A percentile compares a stretch with the other conserved stretches of the same genome.
Evolutionary conservation across 2,797 vertebrate species (phyloP).

Genomic region (Sebastes flavidus): DNA sequence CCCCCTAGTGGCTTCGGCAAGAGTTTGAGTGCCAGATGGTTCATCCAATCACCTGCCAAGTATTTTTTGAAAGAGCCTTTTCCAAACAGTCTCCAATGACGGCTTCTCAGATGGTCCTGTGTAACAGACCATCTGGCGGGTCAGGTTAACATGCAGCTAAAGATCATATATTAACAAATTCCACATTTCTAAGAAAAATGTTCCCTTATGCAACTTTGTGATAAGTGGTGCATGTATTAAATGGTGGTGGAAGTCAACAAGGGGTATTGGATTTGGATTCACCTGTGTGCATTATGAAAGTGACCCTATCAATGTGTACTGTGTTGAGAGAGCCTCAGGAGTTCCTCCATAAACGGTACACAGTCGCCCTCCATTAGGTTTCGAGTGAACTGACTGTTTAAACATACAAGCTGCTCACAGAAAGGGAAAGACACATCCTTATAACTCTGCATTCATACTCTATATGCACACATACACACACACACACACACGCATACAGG

Average conservation of each 20-base stretch:
- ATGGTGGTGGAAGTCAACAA: not conserved
- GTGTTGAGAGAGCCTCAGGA: not conserved
- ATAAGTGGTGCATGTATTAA: rapidly evolving
- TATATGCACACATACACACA: not conserved
- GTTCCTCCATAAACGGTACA: conserved; percentile 2
- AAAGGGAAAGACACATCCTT: not conserved
- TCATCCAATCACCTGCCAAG: no score
- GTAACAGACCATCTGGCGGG: no score
- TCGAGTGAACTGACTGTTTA: conserved; percentile 30
- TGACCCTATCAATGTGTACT: not conserved
- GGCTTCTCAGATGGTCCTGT: no score
- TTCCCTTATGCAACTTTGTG: not conserved
- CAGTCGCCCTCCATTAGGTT: conserved; percentile 28
- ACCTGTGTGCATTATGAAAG: not conserved
- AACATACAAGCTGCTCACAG: conserved; percentile 9
- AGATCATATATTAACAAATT: not conserved
- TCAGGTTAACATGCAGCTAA: not conserved
- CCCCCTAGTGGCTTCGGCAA: no score
- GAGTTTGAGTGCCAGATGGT: no score
- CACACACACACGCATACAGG: not conserved
- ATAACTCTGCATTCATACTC: not conserved
- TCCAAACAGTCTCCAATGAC: no score
- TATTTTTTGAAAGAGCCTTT: no score
- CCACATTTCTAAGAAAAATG: not conserved
- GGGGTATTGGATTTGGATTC: not conserved